Base-by-base conservation (phyloP, 2,113 vertebrate genomes). In the Thryonomys swinderianus region DNA sequence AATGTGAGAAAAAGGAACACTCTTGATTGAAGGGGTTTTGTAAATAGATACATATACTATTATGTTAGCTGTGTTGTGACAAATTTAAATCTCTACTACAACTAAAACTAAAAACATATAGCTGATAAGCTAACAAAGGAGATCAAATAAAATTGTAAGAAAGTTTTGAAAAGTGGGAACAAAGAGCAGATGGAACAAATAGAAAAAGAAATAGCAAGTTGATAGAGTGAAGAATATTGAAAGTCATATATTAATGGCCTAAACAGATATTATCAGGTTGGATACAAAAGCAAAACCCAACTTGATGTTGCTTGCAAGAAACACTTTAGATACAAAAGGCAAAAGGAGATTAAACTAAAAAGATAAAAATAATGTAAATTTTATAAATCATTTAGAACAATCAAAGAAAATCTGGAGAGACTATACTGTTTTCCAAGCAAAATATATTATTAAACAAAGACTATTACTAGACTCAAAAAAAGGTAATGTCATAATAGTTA, bases 391-490 rank as follows among this genome's bases (percentile, higher is more conserved):
- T 27, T 45, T 48, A 12, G 51, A 91, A 37, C 40, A 92, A n/a
- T 48, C 17, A 42, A 89, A 76, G 25, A 76, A 88, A 90, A 82
- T 84, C 5, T 61, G 18, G 42, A 88, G 13, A 57, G 48, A 61
- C 7, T 57, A 10, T 73, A 27, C 81, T 86, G 51, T 95, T 84
- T 69, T 85, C 21, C 93, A 42, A 82, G n/a, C 30, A 91, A 82
- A 73, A 23, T 79, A 7, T 79, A 62, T 83, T 88, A 73, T n/a
- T 82, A n/a, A 91, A 17, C 62, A 93, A 82, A 82, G 51, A n/a
- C 7, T 64, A 55, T 81, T 90, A 67, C 21, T 18, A 91, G 2
- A 12, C 7, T 30, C 32, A 73, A 85, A 93, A 51, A 23, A 84
- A 66, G 59, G 61, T 48, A 1, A 61, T 34, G 85, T 76, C 20